phyloP scores from a whole-genome alignment of 2,113 vertebrate genomes.

The human (Homo sapiens) region DNA sequence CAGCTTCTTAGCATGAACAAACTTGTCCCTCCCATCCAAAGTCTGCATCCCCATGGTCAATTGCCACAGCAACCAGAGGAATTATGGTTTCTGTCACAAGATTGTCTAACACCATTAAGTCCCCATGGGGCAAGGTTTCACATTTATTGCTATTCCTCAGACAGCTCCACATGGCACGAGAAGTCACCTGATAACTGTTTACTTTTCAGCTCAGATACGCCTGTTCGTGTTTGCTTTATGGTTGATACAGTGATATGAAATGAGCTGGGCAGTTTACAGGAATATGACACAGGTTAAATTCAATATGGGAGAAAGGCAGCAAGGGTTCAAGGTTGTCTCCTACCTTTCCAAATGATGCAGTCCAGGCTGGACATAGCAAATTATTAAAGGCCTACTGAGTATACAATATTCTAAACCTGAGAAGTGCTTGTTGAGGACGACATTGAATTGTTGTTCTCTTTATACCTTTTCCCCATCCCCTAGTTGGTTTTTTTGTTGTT shows the following conservation, averaged over 20 bases:
- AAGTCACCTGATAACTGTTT: background rate
- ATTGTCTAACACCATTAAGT: background rate
- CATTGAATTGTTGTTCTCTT: background rate
- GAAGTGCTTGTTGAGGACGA: background rate
- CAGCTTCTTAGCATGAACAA: background rate
- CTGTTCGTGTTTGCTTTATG: background rate
- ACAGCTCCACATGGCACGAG: background rate
- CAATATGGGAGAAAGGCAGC: background rate
- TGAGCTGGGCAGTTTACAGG: background rate
- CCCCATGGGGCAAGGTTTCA: background rate
- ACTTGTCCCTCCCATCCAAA: slow-evolving; percentile 53
- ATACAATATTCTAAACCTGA: background rate
- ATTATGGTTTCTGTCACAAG: background rate
- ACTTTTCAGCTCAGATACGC: background rate
- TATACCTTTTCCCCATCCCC: background rate
- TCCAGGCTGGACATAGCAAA: background rate
- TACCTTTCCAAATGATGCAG: background rate
- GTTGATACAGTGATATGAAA: background rate
- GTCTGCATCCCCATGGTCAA: slow-evolving; percentile 22
- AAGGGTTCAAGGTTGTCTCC: background rate
- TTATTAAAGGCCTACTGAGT: background rate
- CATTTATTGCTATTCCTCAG: slow-evolving; percentile 18
- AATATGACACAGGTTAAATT: background rate
- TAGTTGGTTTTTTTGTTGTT: background rate
- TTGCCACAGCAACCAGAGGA: slow-evolving; percentile 12